Percentiles rank a stretch among this genome's conserved stretches.
phyloP scores from a whole-genome alignment of 2,888 invertebrate genomes.

The Rhingia campestris region DNA sequence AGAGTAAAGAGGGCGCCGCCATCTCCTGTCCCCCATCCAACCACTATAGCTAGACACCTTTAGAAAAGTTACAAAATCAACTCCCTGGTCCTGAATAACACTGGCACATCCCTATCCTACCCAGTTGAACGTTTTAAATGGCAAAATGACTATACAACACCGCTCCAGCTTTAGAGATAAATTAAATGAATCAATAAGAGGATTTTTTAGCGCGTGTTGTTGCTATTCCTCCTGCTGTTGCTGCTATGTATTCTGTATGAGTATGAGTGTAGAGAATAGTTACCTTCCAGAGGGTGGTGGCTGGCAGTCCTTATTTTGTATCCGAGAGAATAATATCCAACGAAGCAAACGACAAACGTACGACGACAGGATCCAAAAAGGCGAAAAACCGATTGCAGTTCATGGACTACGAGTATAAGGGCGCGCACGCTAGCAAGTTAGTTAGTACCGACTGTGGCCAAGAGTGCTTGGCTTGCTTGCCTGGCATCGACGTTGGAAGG shows the following conservation, averaged over 20 bases:
- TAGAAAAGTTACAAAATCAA: conserved; percentile 50
- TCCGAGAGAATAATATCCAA: conserved; percentile 38
- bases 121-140: conserved; percentile 45
- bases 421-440: conserved; percentile 32
- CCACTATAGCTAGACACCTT: no score
- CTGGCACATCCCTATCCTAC: conserved; percentile 7
- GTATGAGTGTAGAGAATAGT: background rate
- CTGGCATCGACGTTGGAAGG: conserved; percentile 9
- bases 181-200: conserved; percentile 67
- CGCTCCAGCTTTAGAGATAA: conserved; percentile 59
- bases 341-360: conserved; percentile 40
- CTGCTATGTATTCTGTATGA: background rate
- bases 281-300: background rate
- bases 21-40: no score
- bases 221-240: background rate
- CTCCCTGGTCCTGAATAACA: conserved; percentile 1
- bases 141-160: conserved; percentile 41
- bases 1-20: background rate
- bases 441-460: conserved; percentile 38
- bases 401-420: conserved; percentile 35
- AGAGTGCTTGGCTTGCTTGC: conserved; percentile 11
- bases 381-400: conserved; percentile 48
- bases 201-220: conserved; percentile 32
- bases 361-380: conserved; percentile 42
- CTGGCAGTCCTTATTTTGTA: conserved; percentile 41